Percentiles rank a stretch among this genome's conserved stretches.
phyloP scores from a whole-genome alignment of 2,888 invertebrate genomes.

The Callimorpha dominula region DNA sequence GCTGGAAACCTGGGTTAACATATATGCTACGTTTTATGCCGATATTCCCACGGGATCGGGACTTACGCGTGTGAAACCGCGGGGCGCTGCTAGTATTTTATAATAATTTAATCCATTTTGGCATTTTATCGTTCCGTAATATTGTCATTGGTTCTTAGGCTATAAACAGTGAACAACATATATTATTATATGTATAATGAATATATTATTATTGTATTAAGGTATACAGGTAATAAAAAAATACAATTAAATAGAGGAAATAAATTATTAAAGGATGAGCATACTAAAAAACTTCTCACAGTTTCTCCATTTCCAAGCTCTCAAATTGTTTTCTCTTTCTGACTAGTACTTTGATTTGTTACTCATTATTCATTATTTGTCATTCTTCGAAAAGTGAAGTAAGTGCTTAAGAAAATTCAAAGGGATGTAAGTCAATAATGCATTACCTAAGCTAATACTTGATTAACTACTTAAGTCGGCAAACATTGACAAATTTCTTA shows the following conservation, averaged over 20 bases:
- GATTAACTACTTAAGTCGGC: neutral
- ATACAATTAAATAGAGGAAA: too few relatives aligned
- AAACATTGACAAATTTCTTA: neutral
- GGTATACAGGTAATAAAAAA: neutral
- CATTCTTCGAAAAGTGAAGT: neutral
- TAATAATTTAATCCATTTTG: neutral
- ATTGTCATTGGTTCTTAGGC: neutral
- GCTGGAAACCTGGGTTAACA: too few relatives aligned
- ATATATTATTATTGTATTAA: neutral
- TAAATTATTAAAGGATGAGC: too few relatives aligned
- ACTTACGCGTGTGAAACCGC: too few relatives aligned
- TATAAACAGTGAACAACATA: neutral
- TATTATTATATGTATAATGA: neutral
- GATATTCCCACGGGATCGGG: too few relatives aligned
- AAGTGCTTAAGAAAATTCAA: neutral
- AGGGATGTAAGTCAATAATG: too few relatives aligned
- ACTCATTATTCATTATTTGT: neutral
- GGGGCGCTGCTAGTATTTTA: too few relatives aligned
- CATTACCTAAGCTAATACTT: neutral
- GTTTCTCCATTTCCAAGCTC: too few relatives aligned
- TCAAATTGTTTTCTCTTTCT: too few relatives aligned
- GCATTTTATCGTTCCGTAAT: neutral
- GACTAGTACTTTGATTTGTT: too few relatives aligned
- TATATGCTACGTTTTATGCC: too few relatives aligned
- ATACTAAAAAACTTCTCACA: too few relatives aligned